These are phyloP conservation scores for Phyllotreta striolata DNA, from an alignment of 2,888 invertebrate species.

Conservation along the genomic window DNA sequence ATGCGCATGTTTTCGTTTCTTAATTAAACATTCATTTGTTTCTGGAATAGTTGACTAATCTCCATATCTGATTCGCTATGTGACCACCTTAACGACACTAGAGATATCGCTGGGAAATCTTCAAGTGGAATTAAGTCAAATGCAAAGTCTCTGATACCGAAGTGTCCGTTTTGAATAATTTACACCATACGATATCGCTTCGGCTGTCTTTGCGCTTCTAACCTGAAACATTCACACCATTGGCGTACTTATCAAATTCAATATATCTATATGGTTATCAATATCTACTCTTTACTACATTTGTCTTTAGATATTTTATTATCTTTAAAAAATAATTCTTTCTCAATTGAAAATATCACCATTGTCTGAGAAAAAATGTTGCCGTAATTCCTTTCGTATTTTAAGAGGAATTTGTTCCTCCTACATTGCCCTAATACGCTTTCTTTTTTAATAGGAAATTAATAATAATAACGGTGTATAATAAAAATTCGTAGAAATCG, in stretches of 20 bases:
- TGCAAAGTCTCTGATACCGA: slow-evolving; percentile 54
- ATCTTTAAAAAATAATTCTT: too few relatives aligned
- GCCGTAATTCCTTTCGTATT: too few relatives aligned
- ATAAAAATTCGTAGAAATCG: too few relatives aligned
- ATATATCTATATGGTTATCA: not conserved
- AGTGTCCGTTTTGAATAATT: slow-evolving; percentile 52
- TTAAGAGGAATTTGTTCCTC: too few relatives aligned
- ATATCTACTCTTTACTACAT: not conserved
- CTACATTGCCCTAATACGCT: too few relatives aligned
- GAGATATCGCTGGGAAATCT: slow-evolving; percentile 57
- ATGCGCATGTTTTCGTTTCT: slow-evolving; percentile 56
- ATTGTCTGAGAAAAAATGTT: too few relatives aligned
- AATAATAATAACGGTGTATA: too few relatives aligned
- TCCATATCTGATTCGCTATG: slow-evolving; percentile 58
- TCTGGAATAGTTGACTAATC: slow-evolving; percentile 57
- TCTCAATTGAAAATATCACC: too few relatives aligned
- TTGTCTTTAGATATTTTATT: too few relatives aligned
- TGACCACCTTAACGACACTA: slow-evolving; percentile 58
- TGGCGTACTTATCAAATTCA: slow-evolving; percentile 20
- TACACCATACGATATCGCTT: slow-evolving; percentile 46
- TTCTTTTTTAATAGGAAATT: too few relatives aligned
- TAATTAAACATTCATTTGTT: slow-evolving; percentile 57
- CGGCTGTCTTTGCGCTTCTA: slow-evolving; percentile 42
- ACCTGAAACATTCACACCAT: slow-evolving; percentile 31
- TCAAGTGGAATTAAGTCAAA: slow-evolving; percentile 57